A percentile compares a stretch with the other conserved stretches of the same genome.
Conservation (phyloP, 2,888 invertebrate genomes). For the Nasonia oneida region DNA sequence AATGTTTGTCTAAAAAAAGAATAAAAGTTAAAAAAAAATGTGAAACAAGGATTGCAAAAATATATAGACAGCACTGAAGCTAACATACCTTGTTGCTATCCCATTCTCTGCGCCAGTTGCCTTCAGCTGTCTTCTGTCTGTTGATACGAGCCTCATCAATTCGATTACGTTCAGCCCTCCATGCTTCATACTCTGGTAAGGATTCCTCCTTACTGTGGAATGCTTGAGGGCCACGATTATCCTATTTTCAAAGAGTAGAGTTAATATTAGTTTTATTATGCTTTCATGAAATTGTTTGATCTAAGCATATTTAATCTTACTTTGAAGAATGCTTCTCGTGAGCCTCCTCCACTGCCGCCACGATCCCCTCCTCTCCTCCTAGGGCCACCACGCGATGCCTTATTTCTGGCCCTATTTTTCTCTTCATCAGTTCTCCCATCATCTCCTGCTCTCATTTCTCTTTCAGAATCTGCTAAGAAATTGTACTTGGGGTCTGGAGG, state of each 20-base stretch:
- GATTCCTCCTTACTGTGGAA: conserved; percentile 67
- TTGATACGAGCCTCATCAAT: conserved; percentile 79
- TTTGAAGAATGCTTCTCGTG: conserved; percentile 68
- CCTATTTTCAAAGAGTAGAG: conserved; percentile 41
- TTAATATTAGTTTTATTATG: conserved; percentile 26
- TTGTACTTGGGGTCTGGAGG: conserved; percentile 79
- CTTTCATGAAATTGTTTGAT: conserved; percentile 22
- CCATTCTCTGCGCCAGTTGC: conserved; percentile 80
- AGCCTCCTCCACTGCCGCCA: conserved; percentile 42
- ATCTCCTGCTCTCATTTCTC: conserved; percentile 72
- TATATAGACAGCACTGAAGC: background rate
- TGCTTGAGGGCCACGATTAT: conserved; percentile 57
- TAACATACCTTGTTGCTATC: conserved; percentile 77
- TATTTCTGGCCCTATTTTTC: conserved; percentile 69
- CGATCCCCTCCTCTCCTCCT: conserved; percentile 67
- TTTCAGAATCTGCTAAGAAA: conserved; percentile 78
- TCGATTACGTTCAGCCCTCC: conserved; percentile 78
- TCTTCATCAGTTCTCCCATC: conserved; percentile 65
- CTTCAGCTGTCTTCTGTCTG: conserved; percentile 78
- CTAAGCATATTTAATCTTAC: conserved; percentile 60
- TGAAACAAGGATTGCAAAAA: conserved; percentile 6
- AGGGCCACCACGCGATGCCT: conserved; percentile 65
- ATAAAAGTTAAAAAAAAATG: background rate
- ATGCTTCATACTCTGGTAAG: conserved; percentile 77
- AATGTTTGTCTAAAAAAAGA: conserved; percentile 62